Evolutionary conservation across 2,797 vertebrate species (phyloP).

Genomic region (Clarias platycephalus): DNA sequence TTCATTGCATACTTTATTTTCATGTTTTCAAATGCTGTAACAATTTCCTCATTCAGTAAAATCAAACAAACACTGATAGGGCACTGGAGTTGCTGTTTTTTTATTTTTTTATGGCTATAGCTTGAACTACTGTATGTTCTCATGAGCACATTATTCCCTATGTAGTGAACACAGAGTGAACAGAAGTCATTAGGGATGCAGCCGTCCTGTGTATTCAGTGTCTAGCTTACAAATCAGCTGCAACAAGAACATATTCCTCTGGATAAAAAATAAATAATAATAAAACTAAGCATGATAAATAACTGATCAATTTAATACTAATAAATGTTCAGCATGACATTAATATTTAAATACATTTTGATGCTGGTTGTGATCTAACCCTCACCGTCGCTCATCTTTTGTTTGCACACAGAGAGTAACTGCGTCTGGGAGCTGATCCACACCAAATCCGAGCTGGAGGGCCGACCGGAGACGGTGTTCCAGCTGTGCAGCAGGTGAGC

Average conservation of each 20-base stretch:
- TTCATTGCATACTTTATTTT: not conserved
- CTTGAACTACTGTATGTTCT: not conserved
- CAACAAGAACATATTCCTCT: not conserved
- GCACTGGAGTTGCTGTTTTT: not conserved
- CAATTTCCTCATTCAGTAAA: not conserved
- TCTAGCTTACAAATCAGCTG: not conserved
- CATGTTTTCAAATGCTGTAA: not conserved
- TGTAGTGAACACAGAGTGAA: not conserved
- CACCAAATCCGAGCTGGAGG: constrained; percentile 90
- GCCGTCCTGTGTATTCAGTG: not conserved
- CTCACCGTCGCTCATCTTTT: not conserved
- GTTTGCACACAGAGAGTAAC: constrained; percentile 78
- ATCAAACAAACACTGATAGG: not conserved
- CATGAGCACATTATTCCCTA: not conserved
- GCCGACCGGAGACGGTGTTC: constrained; percentile 91
- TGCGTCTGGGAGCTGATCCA: constrained; percentile 96
- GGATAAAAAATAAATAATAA: not conserved
- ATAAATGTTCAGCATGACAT: not conserved
- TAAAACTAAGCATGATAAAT: too few relatives aligned
- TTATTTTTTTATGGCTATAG: not conserved
- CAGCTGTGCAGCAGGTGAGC: constrained; percentile 94
- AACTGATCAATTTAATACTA: too few relatives aligned
- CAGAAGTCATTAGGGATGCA: not conserved
- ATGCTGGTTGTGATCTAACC: not conserved
- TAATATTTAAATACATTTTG: not conserved